phyloP scores from a whole-genome alignment of 2,797 vertebrate genomes.

The Telmatherina bonti region DNA sequence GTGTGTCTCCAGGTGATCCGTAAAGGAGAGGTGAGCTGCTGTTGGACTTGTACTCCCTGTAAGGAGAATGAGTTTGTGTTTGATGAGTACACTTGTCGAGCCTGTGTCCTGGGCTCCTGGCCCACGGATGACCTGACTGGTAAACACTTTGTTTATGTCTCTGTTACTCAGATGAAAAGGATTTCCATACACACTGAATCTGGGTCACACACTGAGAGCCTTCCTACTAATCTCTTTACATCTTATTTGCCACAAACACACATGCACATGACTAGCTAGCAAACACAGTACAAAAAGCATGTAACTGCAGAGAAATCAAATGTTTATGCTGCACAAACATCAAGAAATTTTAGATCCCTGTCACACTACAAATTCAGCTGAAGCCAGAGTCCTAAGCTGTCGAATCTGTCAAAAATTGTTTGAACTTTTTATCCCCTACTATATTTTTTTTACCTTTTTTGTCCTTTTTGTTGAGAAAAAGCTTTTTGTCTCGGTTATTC shows the following conservation, averaged over 20 bases:
- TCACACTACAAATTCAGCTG: not conserved
- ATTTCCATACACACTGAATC: slow-evolving; percentile 28
- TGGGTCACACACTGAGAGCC: slow-evolving; percentile 37
- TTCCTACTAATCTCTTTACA: slow-evolving; percentile 25
- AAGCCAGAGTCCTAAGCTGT: not conserved
- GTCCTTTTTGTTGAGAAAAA: not conserved
- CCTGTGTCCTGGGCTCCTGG: slow-evolving; percentile 94
- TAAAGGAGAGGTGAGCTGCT: slow-evolving; percentile 99
- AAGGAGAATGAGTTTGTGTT: slow-evolving; percentile 98
- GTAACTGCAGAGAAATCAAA: slow-evolving; percentile 15
- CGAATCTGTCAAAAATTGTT: not conserved
- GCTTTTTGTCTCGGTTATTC: slow-evolving; percentile 13
- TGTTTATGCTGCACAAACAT: slow-evolving; percentile 10
- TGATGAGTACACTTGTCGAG: slow-evolving; percentile 96
- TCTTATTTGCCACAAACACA: not conserved
- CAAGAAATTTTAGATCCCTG: slow-evolving; percentile 25
- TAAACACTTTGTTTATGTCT: slow-evolving; percentile 68
- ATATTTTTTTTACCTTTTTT: not conserved
- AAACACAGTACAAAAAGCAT: slow-evolving; percentile 11
- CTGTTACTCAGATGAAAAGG: not conserved
- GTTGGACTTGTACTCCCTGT: slow-evolving; percentile 98
- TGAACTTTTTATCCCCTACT: not conserved
- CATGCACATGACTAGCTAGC: not conserved
- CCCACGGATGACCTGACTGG: slow-evolving; percentile 95
- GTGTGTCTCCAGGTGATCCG: slow-evolving; percentile 90